Evolutionary conservation across 2,113 vertebrate species (phyloP).

Genomic region (Gymnocephalus cernua): DNA sequence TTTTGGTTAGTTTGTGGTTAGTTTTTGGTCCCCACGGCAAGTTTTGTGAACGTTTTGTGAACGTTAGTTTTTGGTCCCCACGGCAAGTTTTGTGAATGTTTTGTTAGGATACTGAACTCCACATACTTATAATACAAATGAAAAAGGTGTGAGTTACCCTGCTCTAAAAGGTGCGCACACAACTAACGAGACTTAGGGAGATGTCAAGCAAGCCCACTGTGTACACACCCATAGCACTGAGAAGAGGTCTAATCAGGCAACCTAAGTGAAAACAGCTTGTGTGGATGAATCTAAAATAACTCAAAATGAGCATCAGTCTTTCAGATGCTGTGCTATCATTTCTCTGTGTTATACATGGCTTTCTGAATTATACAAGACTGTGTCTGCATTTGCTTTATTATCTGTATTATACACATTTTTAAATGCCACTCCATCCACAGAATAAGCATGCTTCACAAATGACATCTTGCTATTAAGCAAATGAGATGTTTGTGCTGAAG

Average conservation of each 20-base stretch:
- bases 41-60: no score
- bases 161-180: not conserved
- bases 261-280: not conserved
- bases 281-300: not conserved
- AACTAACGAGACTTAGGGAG: not conserved
- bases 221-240: not conserved
- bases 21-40: no score
- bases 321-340: not conserved
- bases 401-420: not conserved
- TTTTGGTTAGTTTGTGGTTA: no score
- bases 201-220: not conserved
- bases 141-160: not conserved
- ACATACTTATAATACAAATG: not conserved
- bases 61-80: no score
- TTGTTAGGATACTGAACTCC: not conserved
- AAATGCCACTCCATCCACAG: not conserved
- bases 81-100: not conserved
- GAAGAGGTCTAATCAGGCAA: no score
- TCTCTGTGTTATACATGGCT: not conserved
- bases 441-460: slow-evolving; percentile 6
- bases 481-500: slow-evolving; percentile 15
- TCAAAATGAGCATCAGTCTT: not conserved
- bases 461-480: slow-evolving; percentile 25
- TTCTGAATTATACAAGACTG: not conserved
- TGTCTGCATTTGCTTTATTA: not conserved